A percentile compares a stretch with the other conserved stretches of the same genome.
phyloP scores from a whole-genome alignment of 2,888 invertebrate species.

The Orchestes rusci region DNA sequence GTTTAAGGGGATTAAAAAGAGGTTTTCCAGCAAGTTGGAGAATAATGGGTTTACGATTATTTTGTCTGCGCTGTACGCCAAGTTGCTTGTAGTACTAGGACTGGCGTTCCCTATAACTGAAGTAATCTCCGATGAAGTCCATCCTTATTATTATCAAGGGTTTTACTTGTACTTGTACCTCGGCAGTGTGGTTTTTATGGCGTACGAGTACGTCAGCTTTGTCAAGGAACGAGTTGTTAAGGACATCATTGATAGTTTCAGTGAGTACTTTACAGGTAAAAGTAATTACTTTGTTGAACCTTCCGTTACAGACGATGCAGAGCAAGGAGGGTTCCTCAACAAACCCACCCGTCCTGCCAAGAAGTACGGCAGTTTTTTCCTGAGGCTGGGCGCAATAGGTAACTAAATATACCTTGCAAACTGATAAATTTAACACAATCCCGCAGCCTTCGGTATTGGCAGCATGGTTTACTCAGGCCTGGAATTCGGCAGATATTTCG shows the following conservation, averaged over 20 bases:
- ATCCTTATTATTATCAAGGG: conserved; percentile 69
- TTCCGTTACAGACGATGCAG: conserved; percentile 15
- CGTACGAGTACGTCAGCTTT: conserved; percentile 54
- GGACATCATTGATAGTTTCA: conserved; percentile 44
- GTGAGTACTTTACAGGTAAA: conserved; percentile 19
- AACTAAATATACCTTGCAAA: too few relatives aligned
- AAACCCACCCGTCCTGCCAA: conserved; percentile 14
- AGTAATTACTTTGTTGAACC: background rate
- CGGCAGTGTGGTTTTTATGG: conserved; percentile 68
- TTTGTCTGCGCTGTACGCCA: conserved; percentile 76
- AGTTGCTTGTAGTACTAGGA: conserved; percentile 75
- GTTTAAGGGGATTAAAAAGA: conserved; percentile 4
- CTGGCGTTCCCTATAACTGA: conserved; percentile 83
- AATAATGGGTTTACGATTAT: conserved; percentile 62
- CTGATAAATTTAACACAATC: too few relatives aligned
- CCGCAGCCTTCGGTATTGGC: conserved; percentile 92
- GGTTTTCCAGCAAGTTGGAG: conserved; percentile 8
- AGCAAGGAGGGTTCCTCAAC: conserved; percentile 9
- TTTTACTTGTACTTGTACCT: conserved; percentile 78
- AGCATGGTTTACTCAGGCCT: conserved; percentile 95
- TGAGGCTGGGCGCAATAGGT: conserved; percentile 78
- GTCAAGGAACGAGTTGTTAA: conserved; percentile 46
- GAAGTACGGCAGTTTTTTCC: conserved; percentile 78
- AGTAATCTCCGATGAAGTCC: conserved; percentile 71
- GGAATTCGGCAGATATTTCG: conserved; percentile 93